These are phyloP conservation scores for Spheniscus mendiculus DNA, from an alignment of 2,113 vertebrate genomes.

Conservation along the genomic window DNA sequence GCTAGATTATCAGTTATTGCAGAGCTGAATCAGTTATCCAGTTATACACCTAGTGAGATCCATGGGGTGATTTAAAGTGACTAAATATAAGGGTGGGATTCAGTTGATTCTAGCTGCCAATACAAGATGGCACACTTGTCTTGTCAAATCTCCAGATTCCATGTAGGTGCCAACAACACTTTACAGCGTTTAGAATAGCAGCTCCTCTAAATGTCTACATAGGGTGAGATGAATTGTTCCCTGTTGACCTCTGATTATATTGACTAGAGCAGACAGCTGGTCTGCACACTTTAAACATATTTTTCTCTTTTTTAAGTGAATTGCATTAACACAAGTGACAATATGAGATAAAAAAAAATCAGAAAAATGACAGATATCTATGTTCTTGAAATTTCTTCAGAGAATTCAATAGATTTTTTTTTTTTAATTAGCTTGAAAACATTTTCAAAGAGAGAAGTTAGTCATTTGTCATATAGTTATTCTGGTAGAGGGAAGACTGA, in stretches of 20 bases:
- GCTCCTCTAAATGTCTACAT: not conserved
- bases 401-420: not conserved
- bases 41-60: not conserved
- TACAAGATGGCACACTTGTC: not conserved
- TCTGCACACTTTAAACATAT: not conserved
- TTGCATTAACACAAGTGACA: not conserved
- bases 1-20: not conserved
- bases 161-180: not conserved
- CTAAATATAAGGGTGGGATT: not conserved
- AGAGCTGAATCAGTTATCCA: not conserved
- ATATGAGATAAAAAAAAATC: not conserved
- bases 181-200: not conserved
- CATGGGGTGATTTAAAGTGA: not conserved
- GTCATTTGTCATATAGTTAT: not conserved
- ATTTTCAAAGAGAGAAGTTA: not conserved
- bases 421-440: not conserved
- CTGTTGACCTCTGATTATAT: not conserved
- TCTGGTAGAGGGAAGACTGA: not conserved
- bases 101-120: not conserved
- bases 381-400: not conserved
- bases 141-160: not conserved
- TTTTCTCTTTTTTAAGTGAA: not conserved
- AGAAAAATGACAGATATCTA: not conserved
- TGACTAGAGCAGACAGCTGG: not conserved
- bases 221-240: not conserved